Percentiles rank a stretch among this genome's conserved stretches.
These are phyloP conservation scores for Serilophus lunatus DNA, from an alignment of 2,113 vertebrate species.

Conservation along the genomic window DNA sequence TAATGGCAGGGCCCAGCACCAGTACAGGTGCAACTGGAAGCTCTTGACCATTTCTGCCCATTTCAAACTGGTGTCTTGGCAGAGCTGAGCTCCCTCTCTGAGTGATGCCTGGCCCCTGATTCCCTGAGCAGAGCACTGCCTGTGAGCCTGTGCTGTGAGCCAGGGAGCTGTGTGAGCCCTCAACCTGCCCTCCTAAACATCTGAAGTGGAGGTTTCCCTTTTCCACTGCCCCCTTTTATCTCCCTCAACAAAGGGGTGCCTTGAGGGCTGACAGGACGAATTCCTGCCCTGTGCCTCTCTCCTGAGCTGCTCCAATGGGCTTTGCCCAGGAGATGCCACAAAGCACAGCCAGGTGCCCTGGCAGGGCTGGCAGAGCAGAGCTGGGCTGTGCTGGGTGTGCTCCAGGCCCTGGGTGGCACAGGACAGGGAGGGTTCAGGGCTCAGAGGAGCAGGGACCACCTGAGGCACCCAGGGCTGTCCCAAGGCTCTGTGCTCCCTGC, in stretches of 20 bases:
- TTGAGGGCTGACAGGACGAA: neutral
- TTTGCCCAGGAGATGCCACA: neutral
- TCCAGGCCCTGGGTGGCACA: neutral
- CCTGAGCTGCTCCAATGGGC: neutral
- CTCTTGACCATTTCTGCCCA: neutral
- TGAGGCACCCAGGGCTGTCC: accelerated
- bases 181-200: neutral
- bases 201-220: neutral
- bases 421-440: neutral
- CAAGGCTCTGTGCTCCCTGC: neutral
- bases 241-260: neutral
- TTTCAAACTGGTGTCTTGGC: neutral
- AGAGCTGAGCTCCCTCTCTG: neutral
- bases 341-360: too few relatives aligned
- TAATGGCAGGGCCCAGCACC: neutral
- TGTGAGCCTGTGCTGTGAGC: too few relatives aligned
- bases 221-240: neutral
- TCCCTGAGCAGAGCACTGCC: accelerated
- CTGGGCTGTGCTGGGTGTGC: too few relatives aligned
- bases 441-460: neutral
- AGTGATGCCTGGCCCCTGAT: neutral
- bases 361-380: neutral
- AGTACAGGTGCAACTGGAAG: neutral
- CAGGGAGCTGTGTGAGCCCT: neutral
- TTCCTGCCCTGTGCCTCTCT: neutral